These are phyloP conservation scores for Drosophila lacertosa DNA, from an alignment of 1,140 invertebrate genomes.

Conservation along the genomic window DNA sequence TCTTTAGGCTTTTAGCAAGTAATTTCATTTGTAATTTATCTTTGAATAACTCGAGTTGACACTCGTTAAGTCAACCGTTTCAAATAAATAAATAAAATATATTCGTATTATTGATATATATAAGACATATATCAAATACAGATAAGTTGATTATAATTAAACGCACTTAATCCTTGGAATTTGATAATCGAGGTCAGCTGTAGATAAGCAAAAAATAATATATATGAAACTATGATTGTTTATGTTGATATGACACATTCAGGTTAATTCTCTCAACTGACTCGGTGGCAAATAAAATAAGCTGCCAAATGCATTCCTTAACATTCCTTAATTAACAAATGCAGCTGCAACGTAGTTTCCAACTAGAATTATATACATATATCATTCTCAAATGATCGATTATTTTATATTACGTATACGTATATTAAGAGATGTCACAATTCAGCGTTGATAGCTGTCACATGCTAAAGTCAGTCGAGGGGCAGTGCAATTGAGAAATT, in stretches of 20 bases:
- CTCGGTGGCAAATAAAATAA: too few relatives aligned
- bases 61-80: too few relatives aligned
- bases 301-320: too few relatives aligned
- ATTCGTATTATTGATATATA: not conserved
- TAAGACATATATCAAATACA: not conserved
- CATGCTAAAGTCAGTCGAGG: conserved; percentile 31
- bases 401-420: not conserved
- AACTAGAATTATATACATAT: not conserved
- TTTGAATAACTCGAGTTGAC: too few relatives aligned
- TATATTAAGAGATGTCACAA: conserved; percentile 18
- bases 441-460: conserved; percentile 1
- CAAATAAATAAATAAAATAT: too few relatives aligned
- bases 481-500: conserved; percentile 40
- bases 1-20: too few relatives aligned
- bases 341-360: not conserved
- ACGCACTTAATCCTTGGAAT: not conserved
- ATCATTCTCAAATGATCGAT: not conserved
- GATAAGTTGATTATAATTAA: conserved; percentile 1
- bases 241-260: too few relatives aligned
- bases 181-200: not conserved
- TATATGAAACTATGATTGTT: not conserved
- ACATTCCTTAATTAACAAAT: too few relatives aligned
- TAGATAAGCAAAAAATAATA: conserved; percentile 6
- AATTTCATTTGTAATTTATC: too few relatives aligned
- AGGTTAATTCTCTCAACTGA: too few relatives aligned